Percentiles rank a stretch among this genome's conserved stretches.
Evolutionary conservation across 2,113 vertebrate species (phyloP).

Genomic region (Tachysurus vachellii): DNA sequence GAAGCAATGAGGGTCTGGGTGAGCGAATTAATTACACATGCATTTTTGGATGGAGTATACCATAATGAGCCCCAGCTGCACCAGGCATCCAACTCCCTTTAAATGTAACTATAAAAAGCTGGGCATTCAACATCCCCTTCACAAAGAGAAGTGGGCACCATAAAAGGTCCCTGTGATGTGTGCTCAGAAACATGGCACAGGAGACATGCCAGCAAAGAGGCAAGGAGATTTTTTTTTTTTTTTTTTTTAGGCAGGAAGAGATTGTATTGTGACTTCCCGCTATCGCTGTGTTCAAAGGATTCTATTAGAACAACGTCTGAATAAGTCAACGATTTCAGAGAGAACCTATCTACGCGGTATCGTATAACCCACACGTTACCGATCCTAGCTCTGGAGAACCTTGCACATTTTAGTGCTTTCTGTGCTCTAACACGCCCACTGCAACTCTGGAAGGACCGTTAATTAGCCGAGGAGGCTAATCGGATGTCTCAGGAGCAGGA

Average conservation of each 20-base stretch:
- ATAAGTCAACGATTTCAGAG: not conserved
- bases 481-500: not conserved
- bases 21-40: conserved; percentile 95
- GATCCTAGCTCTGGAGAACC: not conserved
- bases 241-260: conserved; percentile 8
- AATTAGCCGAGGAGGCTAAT: not conserved
- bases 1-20: conserved; percentile 57
- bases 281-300: not conserved
- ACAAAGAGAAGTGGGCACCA: conserved; percentile 53
- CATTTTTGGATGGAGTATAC: conserved; percentile 89
- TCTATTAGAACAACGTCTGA: not conserved
- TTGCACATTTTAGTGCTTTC: not conserved
- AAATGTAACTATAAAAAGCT: conserved; percentile 86
- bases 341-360: not conserved
- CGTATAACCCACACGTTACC: not conserved
- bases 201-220: conserved; percentile 39
- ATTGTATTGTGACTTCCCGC: not conserved
- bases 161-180: conserved; percentile 61
- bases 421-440: not conserved
- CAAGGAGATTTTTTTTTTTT: conserved; percentile 19
- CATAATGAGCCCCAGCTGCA: conserved; percentile 90
- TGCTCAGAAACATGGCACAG: conserved; percentile 45
- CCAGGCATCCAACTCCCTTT: conserved; percentile 87
- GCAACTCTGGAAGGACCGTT: not conserved
- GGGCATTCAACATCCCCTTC: conserved; percentile 58